These are phyloP conservation scores for Oncopodura yosiiana DNA, from an alignment of 1,140 invertebrate species.

Conservation along the genomic window DNA sequence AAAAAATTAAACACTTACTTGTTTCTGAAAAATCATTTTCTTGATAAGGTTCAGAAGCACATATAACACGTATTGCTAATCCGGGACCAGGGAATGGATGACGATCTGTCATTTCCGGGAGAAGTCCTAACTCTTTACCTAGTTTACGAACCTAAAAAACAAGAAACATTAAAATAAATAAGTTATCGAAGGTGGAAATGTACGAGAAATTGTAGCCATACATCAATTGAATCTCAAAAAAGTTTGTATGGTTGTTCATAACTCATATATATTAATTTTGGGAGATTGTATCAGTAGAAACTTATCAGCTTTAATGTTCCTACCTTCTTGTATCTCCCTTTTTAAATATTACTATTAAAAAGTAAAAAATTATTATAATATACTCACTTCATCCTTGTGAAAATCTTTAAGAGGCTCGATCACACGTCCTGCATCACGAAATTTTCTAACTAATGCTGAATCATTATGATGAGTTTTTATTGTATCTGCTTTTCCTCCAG, in stretches of 20 bases:
- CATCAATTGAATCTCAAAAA: background rate
- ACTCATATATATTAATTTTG: conserved; percentile 13
- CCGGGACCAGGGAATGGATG: conserved; percentile 97
- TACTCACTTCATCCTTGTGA: conserved; percentile 91
- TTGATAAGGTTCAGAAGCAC: conserved; percentile 91
- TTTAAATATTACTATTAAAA: background rate
- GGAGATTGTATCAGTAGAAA: conserved; percentile 28
- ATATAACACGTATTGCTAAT: conserved; percentile 87
- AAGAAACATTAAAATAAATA: background rate
- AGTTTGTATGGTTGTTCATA: conserved; percentile 8
- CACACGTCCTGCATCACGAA: conserved; percentile 75
- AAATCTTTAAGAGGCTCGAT: conserved; percentile 98
- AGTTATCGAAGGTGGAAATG: background rate
- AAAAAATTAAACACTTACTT: no score
- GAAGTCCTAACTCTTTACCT: conserved; percentile 81
- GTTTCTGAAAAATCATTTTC: conserved; percentile 93
- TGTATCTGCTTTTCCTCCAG: conserved; percentile 61
- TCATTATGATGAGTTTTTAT: conserved; percentile 99
- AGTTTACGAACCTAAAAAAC: conserved; percentile 49
- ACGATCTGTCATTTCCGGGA: conserved; percentile 72
- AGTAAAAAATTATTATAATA: background rate
- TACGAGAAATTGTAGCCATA: conserved; percentile 18
- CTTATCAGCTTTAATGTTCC: background rate
- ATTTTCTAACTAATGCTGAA: conserved; percentile 81
- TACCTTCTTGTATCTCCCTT: conserved; percentile 21